These are phyloP conservation scores for Nymphalis polychloros DNA, from an alignment of 2,888 invertebrate species.

Conservation along the genomic window DNA sequence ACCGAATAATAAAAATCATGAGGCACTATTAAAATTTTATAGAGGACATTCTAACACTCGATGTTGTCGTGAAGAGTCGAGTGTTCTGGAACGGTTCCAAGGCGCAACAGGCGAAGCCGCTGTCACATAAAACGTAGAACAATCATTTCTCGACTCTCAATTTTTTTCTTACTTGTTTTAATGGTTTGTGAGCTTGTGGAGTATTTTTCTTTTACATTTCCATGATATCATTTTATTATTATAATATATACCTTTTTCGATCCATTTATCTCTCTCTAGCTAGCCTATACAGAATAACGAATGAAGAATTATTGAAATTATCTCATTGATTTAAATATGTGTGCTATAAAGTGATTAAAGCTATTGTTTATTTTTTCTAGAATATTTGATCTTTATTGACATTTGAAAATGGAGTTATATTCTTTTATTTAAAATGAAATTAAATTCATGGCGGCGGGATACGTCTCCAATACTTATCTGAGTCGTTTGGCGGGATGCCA, in stretches of 20 bases:
- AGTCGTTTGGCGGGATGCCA: slow-evolving; percentile 59
- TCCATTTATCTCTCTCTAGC: too few species aligned
- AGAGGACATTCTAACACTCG: slow-evolving; percentile 51
- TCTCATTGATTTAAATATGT: too few species aligned
- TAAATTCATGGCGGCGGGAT: slow-evolving; percentile 39
- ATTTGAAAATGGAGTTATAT: slow-evolving; percentile 1
- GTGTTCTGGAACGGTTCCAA: slow-evolving; percentile 56
- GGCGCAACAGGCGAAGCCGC: slow-evolving; percentile 59
- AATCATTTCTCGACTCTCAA: slow-evolving; percentile 27
- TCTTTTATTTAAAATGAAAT: slow-evolving; percentile 32
- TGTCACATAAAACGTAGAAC: slow-evolving; percentile 31
- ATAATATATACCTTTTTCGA: background rate
- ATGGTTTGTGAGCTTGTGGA: background rate
- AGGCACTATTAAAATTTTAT: slow-evolving; percentile 39
- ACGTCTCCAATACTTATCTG: slow-evolving; percentile 41
- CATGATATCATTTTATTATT: background rate
- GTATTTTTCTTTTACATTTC: background rate
- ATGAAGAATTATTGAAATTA: too few species aligned
- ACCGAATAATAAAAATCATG: slow-evolving; percentile 22
- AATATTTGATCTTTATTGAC: background rate
- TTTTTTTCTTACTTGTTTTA: slow-evolving; percentile 17
- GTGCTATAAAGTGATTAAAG: too few species aligned
- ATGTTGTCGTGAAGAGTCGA: slow-evolving; percentile 52
- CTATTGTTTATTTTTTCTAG: background rate
- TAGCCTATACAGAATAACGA: too few species aligned